Evolutionary conservation across 2,797 vertebrate species (phyloP), one percentile per base, ranked within the genome.

Genomic region (Phataginus tricuspis): DNA sequence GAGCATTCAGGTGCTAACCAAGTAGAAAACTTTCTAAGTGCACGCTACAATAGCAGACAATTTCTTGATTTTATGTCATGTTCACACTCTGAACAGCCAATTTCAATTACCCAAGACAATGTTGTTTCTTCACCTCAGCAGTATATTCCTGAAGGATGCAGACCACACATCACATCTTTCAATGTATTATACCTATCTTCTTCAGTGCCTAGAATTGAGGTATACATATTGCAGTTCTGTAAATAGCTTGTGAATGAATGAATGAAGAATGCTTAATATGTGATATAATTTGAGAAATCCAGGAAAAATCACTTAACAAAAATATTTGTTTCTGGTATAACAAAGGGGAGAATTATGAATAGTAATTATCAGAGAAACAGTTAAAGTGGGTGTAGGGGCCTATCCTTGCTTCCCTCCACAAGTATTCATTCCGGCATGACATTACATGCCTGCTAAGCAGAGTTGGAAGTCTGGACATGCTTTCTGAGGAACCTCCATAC

Each of bases 221-320:
- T 63, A 86, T 78, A 39, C 31, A 86, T 15, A 68, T 42, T 83
- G 18, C 6, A 88, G 6, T 18, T 69, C 64, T 55, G 6, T 59
- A 85, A 90, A 57, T 59, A 89, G 21, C 15, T 68, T 72, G 9
- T 34, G 34, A 79, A 31, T 86, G 31, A 69, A 94, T 85, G 31
- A 59, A 27, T 68, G 25, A 42, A 95, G 14, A 74, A 53, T 64
- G 42, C 37, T 69, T 64, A 55, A 11, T 80, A 31, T 57, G 25
- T 69, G 61, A 66, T 72, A 21, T 57, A 68, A 92, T 51, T 51
- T 82, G 42, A 93, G 37, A 86, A 92, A 85, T 7, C 61, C 13
- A 83, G 87, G 61, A 80, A 94, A 92, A 90, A 85, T 64, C 21
- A 68, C 16, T 80, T 68, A 61, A 69, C 31, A 78, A 64, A 96